Base-by-base conservation (phyloP, 2,113 vertebrate genomes). In the Oceanites oceanicus region DNA sequence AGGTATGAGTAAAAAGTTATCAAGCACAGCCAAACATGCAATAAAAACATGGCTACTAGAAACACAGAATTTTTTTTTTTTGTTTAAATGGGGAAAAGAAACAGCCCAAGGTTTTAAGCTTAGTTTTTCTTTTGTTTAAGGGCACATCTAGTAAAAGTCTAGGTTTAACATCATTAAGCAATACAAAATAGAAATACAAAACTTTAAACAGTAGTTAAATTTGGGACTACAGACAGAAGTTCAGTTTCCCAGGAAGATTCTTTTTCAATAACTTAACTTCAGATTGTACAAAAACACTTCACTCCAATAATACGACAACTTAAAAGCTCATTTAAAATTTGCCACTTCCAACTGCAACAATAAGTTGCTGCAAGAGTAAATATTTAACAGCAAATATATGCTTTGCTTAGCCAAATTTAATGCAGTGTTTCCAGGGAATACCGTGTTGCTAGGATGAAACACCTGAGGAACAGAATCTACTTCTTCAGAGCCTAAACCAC, bases 41-140 rank as follows among this genome's bases (percentile, higher is more conserved):
- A 7, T 52, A 62, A 63, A 87, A 62, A 58, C 10, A 49, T 0
- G 0, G 38, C 32, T 15, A 79, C 29, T 25, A 5, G 44, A 63
- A 72, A 82, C 4, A n/a, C 10, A 45, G 18, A 19, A 49, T 15
- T 34, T 61, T 32, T 42, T 42, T 36, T 26, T 14, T 56, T 27
- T 15, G 7, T 44, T 71, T 75, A 36, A 38, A 18, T 25, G 5
- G 2, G 23, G n/a, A 47, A 55, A 55, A 40, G 19, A 34, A 80
- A 38, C 23, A 59, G 55, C 26, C 15, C 8, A 55, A 59, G 21
- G 15, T 56, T 86, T 79, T 45, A 70, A 88, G n/a, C 15, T 81
- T 32, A 25, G 16, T 81, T 70, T 67, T 50, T 27, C 45, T 81
- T 84, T 56, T 61, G 3, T 72, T 83, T 42, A 44, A 78, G 15